These are phyloP conservation scores for Sorex araneus DNA, from an alignment of 2,113 vertebrate species.

Conservation along the genomic window DNA sequence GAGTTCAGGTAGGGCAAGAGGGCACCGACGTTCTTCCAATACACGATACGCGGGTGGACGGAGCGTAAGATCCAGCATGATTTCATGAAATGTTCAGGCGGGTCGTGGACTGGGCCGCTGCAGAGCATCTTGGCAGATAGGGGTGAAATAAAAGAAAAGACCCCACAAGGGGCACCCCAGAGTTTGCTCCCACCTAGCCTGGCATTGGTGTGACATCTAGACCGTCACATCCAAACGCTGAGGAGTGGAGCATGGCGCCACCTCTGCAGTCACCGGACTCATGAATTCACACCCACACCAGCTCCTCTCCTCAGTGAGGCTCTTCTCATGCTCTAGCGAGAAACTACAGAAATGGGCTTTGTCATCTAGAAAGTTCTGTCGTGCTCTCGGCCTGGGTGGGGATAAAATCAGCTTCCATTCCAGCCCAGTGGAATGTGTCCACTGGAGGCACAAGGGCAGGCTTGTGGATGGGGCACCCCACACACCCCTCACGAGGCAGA, in stretches of 20 bases:
- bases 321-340: background rate
- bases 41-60: background rate
- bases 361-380: background rate
- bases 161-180: background rate
- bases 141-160: background rate
- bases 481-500: background rate
- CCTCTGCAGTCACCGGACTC: background rate
- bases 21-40: background rate
- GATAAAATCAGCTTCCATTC: background rate
- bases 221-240: background rate
- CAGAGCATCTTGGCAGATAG: background rate
- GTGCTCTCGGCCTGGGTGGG: too few species aligned
- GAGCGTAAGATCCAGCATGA: background rate
- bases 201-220: background rate
- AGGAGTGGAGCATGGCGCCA: background rate
- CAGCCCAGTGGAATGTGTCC: too few species aligned
- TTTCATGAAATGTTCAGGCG: background rate
- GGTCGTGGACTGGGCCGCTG: background rate
- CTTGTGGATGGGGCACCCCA: too few species aligned
- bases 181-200: background rate
- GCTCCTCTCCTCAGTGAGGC: background rate
- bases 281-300: background rate
- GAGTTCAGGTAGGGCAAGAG: background rate
- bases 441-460: too few species aligned
- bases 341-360: background rate